Conservation (phyloP, 2,113 vertebrate genomes). For the Argyrosomus japonicus region DNA sequence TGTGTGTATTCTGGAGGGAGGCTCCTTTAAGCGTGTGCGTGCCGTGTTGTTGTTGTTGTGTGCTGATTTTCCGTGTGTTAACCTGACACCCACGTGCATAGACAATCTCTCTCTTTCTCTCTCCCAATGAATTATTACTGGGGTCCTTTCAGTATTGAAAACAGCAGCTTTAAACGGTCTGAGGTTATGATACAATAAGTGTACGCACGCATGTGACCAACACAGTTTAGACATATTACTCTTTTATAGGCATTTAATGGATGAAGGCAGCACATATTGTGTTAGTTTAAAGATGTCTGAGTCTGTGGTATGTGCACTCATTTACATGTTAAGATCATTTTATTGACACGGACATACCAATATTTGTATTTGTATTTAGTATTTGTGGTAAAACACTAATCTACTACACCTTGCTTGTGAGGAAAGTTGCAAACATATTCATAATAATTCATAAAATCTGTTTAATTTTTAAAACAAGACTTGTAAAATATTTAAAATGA, state of each 20-base stretch:
- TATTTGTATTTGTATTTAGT: no score
- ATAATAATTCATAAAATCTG: neutral
- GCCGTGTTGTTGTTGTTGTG: conserved; percentile 74
- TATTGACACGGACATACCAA: no score
- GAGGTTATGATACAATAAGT: neutral
- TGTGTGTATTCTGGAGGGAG: neutral
- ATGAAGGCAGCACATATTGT: neutral
- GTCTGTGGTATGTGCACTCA: neutral
- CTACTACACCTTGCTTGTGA: neutral
- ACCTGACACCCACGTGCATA: conserved; percentile 77
- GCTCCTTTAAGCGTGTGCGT: conserved; percentile 57
- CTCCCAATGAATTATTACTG: conserved; percentile 73
- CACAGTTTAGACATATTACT: neutral
- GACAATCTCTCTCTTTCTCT: conserved; percentile 73
- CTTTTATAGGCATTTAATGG: neutral
- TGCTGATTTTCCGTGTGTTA: conserved; percentile 77
- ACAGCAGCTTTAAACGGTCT: conserved; percentile 40
- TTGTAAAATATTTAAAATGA: neutral
- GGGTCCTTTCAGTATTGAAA: conserved; percentile 51
- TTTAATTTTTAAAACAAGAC: neutral
- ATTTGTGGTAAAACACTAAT: no score
- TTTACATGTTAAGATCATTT: neutral
- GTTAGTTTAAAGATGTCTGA: neutral
- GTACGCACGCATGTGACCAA: neutral
- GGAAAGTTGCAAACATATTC: neutral